Evolutionary conservation across 2,888 invertebrate genomes (phyloP).

Genomic region (Coremacera marginata): DNA sequence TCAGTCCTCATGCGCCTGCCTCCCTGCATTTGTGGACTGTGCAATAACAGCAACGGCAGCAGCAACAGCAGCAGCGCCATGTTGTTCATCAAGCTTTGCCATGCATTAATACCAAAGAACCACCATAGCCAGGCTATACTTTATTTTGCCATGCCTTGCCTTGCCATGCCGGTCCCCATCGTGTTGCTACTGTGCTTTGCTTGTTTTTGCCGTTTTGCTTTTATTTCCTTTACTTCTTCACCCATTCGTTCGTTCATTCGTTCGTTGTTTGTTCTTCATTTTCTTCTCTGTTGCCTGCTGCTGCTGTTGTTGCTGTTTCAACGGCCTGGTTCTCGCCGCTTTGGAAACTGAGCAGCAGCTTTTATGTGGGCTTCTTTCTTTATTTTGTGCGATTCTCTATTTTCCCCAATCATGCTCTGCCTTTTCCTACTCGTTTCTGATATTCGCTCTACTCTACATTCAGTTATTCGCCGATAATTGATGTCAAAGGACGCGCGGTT

Average conservation of each 20-base stretch:
- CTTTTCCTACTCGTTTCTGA: conserved; percentile 67
- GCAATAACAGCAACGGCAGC: background rate
- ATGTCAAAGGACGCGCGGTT: conserved; percentile 66
- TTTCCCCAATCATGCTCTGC: conserved; percentile 66
- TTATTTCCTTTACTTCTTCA: conserved; percentile 12
- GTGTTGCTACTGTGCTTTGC: background rate
- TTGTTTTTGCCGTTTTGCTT: conserved; percentile 20
- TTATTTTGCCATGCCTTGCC: background rate
- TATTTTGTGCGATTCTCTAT: conserved; percentile 62
- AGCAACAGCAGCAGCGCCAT: background rate
- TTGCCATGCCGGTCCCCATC: background rate
- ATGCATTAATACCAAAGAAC: background rate
- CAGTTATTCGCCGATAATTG: conserved; percentile 69
- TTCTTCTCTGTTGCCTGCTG: conserved; percentile 28
- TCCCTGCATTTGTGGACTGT: background rate
- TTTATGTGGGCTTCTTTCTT: conserved; percentile 44
- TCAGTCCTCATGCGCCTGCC: conserved; percentile 21
- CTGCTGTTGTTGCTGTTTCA: background rate
- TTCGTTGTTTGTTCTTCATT: conserved; percentile 3
- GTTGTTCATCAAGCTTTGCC: background rate
- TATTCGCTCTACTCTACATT: conserved; percentile 68
- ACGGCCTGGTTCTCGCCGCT: conserved; percentile 8
- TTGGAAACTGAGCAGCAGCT: conserved; percentile 32
- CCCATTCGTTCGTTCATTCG: conserved; percentile 16
- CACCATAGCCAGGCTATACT: conserved; percentile 6